Base-by-base conservation (phyloP, 2,797 vertebrate genomes). In the Poecilia wingei region DNA sequence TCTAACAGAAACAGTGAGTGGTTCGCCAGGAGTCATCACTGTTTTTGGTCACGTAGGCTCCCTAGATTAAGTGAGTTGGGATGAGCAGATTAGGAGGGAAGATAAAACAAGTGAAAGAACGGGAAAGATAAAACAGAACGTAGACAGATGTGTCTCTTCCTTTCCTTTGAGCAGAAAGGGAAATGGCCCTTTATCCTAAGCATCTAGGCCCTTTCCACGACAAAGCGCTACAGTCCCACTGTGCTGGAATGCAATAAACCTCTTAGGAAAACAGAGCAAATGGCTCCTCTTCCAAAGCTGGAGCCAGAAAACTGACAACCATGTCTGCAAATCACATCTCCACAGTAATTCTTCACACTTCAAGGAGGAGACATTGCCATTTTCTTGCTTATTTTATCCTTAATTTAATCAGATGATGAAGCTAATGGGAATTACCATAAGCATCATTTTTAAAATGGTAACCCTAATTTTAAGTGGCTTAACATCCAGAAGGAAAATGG, bases 291-390 rank as follows among this genome's bases (percentile, higher is more conserved):
- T 83, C 77, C 82, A 85, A 87, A 91, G 86, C 89, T 76, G 79
- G 86, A 91, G 86, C 84, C 78, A 36, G 76, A 93, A 90, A 93
- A 93, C 92, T 85, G 91, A 93, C 93, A 93, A 83, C 90, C 90
- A 89, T 86, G 91, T 88, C 88, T 89, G 87, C 84, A 92, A 93
- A 94, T 94, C 93, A 86, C 91, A 93, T 95, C 89, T 87, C 86
- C 90, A 90, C 43, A 82, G 75, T 80, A 77, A 88, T 94, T 94
- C 78, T 92, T 91, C 89, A 92, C 86, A 83, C 81, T 45, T 81
- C 85, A 77, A 79, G 75, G 75, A 78, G 81, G 86, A 84, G 74
- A 75, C 81, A 47, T 78, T 68, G 76, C 78, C 85, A 86, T 89
- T 89, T 82, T 84, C 82, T 78, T 16, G 25, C 83, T 74, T 85